Conservation (phyloP, 30 jellyfish, hydroid and myxozoan species). For the Catostylus mosaicus region DNA sequence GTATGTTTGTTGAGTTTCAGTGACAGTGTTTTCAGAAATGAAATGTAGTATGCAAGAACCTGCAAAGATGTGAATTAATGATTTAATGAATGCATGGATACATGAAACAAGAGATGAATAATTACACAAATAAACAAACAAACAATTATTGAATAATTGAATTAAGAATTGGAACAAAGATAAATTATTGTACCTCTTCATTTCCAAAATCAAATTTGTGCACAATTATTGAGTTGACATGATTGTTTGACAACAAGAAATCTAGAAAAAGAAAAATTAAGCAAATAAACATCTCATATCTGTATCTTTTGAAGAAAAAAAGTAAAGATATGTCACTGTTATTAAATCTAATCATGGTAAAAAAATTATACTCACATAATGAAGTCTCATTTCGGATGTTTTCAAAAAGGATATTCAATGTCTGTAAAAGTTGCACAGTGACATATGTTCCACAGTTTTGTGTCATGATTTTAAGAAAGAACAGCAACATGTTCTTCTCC, state of each 20-base stretch:
- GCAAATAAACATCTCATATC: neutral
- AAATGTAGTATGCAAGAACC: conserved; percentile 94
- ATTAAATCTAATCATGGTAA: neutral
- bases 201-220: conserved; percentile 89
- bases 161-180: too few species aligned
- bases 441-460: conserved; percentile 94
- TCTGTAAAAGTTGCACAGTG: conserved; percentile 88
- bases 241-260: conserved; percentile 90
- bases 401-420: conserved; percentile 90
- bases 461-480: conserved; percentile 90
- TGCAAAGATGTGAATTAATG: too few species aligned
- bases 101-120: too few species aligned
- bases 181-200: conserved; percentile 77
- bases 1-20: conserved; percentile 86
- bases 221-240: conserved; percentile 93
- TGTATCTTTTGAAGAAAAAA: neutral
- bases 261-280: conserved; percentile 49
- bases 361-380: conserved; percentile 59
- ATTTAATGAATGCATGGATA: too few species aligned
- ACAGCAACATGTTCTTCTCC: conserved; percentile 95
- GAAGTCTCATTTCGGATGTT: conserved; percentile 91
- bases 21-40: conserved; percentile 90
- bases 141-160: too few species aligned
- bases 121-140: too few species aligned
- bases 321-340: too few species aligned